Evolutionary conservation across 2,888 invertebrate species (phyloP), one percentile per base, ranked within the genome.

Genomic region (Orchestes rusci): DNA sequence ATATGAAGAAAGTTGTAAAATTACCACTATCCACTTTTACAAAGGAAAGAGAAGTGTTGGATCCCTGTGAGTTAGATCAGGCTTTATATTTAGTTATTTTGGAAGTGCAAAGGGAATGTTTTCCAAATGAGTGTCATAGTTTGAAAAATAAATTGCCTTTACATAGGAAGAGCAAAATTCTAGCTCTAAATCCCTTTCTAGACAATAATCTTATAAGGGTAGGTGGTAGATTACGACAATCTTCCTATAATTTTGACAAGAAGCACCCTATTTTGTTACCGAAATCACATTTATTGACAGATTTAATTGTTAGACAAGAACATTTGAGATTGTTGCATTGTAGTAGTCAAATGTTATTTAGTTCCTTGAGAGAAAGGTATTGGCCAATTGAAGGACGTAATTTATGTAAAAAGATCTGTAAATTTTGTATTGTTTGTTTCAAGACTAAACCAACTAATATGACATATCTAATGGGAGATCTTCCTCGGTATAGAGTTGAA

Each of bases 401-500:
- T 23, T 5, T 23, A 5, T 23, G 23, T 23, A 23, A 23, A 23
- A 23, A 23, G 23, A 23, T 23, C 10, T 23, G 23, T 23, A 23
- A 23, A 23, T 23, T 10, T 7, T 10, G 23, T 23, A 23, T 23
- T 23, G 28, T 3, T 4, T 59, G 60, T 46, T 51, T 50, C 33
- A 43, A 46, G 18, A 31, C 28, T 2, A 55, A 53, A 31, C 53
- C 58, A 16, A 39, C 17, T 5, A 17, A 44, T 2, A 32, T 23
- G 1, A 45, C 44, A 3, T 52, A 57, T 17, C 4, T 51, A 2
- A 61, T 61, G 58, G 59, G 55, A 4, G 41, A 58, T 38, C 44
- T 59, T 28, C 59, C 59, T 1, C 20, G 33, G 7, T 29, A 12
- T n/a, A 39, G 59, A 20, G 45, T 58, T 1, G 52, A 43, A 2